Evolutionary conservation across 2,888 invertebrate species (phyloP).

Genomic region (Zelleria hepariella): DNA sequence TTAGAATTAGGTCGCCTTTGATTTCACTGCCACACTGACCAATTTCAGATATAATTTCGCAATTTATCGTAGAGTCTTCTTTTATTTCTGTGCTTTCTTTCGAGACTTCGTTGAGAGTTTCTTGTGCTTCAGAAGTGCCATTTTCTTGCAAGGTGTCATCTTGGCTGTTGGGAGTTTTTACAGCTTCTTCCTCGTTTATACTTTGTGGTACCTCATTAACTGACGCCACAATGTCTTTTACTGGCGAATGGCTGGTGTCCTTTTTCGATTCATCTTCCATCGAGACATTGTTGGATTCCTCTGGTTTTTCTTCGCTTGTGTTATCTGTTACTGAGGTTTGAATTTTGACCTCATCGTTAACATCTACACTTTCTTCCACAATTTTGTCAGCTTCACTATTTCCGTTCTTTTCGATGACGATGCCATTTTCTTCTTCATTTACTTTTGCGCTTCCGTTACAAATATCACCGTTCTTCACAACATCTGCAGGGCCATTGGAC

Average conservation of each 20-base stretch:
- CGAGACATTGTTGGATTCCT: neutral
- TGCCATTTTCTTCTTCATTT: slow-evolving; percentile 4
- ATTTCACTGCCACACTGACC: neutral
- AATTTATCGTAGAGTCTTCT: neutral
- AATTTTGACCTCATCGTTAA: neutral
- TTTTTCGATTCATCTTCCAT: neutral
- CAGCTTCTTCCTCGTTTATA: neutral
- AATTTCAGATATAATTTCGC: neutral
- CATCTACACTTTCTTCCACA: neutral
- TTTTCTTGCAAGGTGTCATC: neutral
- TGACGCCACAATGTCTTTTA: neutral
- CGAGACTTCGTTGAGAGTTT: neutral
- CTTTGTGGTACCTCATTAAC: neutral
- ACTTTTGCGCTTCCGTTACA: slow-evolving; percentile 12
- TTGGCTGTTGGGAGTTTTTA: neutral
- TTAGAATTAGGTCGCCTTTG: neutral
- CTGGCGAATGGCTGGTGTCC: neutral
- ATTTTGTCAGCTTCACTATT: neutral
- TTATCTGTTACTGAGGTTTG: neutral
- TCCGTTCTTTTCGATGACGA: neutral
- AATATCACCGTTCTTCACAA: slow-evolving; percentile 20
- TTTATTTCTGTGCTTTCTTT: neutral
- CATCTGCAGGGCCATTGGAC: slow-evolving; percentile 25
- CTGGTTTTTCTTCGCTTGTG: neutral
- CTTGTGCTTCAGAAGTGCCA: neutral